These are phyloP conservation scores for Telmatherina bonti DNA, from an alignment of 2,797 vertebrate species.

Conservation along the genomic window DNA sequence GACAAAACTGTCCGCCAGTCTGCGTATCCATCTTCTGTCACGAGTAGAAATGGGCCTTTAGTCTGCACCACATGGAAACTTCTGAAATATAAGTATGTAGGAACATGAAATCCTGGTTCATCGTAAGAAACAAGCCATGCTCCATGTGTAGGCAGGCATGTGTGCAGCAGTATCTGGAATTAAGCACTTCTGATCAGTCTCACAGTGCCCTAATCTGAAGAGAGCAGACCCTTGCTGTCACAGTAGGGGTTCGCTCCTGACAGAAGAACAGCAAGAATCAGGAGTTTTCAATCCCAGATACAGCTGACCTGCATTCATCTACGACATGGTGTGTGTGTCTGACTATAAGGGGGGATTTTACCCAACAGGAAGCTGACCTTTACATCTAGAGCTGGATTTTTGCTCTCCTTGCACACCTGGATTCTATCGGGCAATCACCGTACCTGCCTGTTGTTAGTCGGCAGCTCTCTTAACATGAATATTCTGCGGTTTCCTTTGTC, in stretches of 20 bases:
- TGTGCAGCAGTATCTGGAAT: too few species aligned
- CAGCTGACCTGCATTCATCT: background rate
- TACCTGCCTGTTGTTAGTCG: too few species aligned
- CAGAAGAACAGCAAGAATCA: background rate
- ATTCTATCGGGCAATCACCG: background rate
- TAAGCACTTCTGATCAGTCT: too few species aligned
- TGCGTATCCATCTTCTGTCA: too few species aligned
- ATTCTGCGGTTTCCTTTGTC: too few species aligned
- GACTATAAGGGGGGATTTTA: background rate
- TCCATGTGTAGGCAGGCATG: background rate
- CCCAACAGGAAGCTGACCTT: background rate
- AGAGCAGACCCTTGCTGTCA: background rate
- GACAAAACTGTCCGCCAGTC: too few species aligned
- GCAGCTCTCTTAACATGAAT: too few species aligned
- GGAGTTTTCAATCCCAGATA: background rate
- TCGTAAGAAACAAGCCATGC: background rate
- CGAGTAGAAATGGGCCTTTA: too few species aligned
- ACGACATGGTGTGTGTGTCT: background rate
- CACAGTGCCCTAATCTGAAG: background rate
- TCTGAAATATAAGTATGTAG: background rate
- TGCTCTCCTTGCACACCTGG: background rate
- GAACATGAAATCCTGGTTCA: background rate
- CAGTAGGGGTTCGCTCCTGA: too few species aligned
- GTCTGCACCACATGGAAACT: background rate
- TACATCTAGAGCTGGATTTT: background rate